Conservation (phyloP, 2,113 vertebrate species). For the Colistium nudipinnis region DNA sequence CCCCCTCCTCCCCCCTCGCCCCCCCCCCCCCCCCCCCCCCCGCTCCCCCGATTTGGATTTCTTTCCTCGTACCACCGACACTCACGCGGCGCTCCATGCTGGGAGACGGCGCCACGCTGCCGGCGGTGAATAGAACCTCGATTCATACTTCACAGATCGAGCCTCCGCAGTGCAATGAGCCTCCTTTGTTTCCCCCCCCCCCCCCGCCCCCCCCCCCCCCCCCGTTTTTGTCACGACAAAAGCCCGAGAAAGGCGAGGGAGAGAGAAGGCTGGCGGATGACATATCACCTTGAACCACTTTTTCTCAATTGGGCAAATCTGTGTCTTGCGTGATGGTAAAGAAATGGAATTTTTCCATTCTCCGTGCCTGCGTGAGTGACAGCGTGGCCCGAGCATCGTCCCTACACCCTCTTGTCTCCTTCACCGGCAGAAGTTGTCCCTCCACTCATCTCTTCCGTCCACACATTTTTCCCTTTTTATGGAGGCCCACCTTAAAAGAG, state of each 20-base stretch:
- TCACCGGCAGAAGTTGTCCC: too few relatives aligned
- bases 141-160: slow-evolving; percentile 49
- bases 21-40: too few relatives aligned
- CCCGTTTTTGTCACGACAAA: slow-evolving; percentile 33
- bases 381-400: too few relatives aligned
- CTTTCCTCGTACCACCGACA: not conserved
- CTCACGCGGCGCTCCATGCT: slow-evolving; percentile 8
- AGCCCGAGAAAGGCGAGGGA: slow-evolving; percentile 7
- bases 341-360: slow-evolving; percentile 52
- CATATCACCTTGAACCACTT: slow-evolving; percentile 55
- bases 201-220: too few relatives aligned
- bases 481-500: too few relatives aligned
- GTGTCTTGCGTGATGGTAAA: slow-evolving; percentile 35
- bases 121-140: slow-evolving; percentile 29
- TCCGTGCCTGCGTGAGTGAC: slow-evolving; percentile 4
- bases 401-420: too few relatives aligned
- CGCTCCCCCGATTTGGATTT: slow-evolving; percentile 12
- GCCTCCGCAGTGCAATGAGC: slow-evolving; percentile 3
- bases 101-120: slow-evolving; percentile 34
- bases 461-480: not conserved
- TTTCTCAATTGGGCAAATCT: slow-evolving; percentile 39
- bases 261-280: slow-evolving; percentile 31
- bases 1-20: too few relatives aligned
- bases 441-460: not conserved
- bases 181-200: slow-evolving; percentile 4